Evolutionary conservation across 2,797 vertebrate species (phyloP), one percentile per base, ranked within the genome.

Genomic region (Melanotaenia maccullochi): DNA sequence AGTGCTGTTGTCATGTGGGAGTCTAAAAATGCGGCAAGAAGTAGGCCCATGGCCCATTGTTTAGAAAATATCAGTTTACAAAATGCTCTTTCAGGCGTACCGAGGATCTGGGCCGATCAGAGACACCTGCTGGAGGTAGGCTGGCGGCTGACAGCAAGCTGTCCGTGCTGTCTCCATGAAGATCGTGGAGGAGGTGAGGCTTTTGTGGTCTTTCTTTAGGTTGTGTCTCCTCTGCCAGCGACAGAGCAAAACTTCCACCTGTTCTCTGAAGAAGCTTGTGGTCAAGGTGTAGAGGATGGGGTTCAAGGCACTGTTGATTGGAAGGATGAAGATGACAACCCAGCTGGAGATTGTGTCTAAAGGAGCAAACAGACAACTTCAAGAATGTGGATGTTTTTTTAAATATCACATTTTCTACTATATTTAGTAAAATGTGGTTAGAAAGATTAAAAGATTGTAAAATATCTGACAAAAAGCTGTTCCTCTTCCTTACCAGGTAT

Each of bases 251-350:
- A 95, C 55, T 76, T 96, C 96, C 78, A 96, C 88, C 72, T 96
- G 95, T 85, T 96, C 95, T 75, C 95, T 94, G 86, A 96, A 96
- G 90, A 95, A 94, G 76, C 87, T 95, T 73, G 94, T 96, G 83
- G 94, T 96, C 68, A 96, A 70, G 0, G 94, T 95, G 84, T 95
- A 95, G 11, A 96, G 90, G 83, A 96, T 93, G 59, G 94, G 93
- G 79, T 96, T 97, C 81, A 95, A 90, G 68, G 95, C 94, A 33
- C 94, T 96, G 90, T 95, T 96, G 75, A 95, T 93, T 8, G 95
- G 94, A 32, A 97, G 92, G 84, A 97, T 90, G 78, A 96, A 95
- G 81, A 95, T 93, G 57, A 95, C 94, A n/a, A 94, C 88, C 93
- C 92, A 95, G 81, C 93, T 96, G 81, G 93, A 94, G 78, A 96